A percentile compares a stretch with the other conserved stretches of the same genome.
Evolutionary conservation across 2,797 vertebrate species (phyloP).

Genomic region (Eulemur mongoz): DNA sequence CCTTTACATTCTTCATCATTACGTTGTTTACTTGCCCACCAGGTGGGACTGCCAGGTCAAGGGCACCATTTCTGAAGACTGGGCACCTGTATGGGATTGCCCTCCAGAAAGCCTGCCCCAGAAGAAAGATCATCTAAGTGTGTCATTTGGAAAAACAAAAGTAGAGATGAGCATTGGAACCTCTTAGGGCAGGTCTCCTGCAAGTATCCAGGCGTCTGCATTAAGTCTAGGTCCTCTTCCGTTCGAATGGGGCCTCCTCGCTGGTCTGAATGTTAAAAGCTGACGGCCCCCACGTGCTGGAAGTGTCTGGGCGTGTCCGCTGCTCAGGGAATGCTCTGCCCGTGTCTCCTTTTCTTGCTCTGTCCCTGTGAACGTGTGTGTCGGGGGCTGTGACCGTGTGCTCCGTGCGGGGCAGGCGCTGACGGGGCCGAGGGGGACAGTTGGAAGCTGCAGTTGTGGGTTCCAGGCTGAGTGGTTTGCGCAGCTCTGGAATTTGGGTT

Average conservation of each 20-base stretch:
- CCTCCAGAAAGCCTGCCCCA: not conserved
- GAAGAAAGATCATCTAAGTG: not conserved
- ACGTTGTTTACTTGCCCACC: not conserved
- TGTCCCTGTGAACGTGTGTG: not conserved
- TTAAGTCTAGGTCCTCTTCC: too few species aligned
- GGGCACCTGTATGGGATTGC: not conserved
- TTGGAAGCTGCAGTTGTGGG: not conserved
- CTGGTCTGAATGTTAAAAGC: not conserved
- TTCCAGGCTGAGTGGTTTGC: rapidly evolving
- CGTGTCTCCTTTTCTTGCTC: not conserved
- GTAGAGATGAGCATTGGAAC: not conserved
- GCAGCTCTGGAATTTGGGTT: not conserved
- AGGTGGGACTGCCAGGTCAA: not conserved
- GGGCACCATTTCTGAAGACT: rapidly evolving
- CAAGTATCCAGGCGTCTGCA: not conserved
- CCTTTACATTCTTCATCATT: not conserved
- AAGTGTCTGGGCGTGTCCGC: not conserved
- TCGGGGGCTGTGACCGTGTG: rapidly evolving
- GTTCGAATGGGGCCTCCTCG: not conserved
- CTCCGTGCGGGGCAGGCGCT: rapidly evolving
- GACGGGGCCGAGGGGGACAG: not conserved
- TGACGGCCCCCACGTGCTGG: rapidly evolving
- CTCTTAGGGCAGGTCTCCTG: not conserved
- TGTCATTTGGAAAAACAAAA: not conserved
- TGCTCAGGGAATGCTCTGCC: not conserved